phyloP scores from a whole-genome alignment of 2,888 invertebrate species.

The Dynastes tityus region DNA sequence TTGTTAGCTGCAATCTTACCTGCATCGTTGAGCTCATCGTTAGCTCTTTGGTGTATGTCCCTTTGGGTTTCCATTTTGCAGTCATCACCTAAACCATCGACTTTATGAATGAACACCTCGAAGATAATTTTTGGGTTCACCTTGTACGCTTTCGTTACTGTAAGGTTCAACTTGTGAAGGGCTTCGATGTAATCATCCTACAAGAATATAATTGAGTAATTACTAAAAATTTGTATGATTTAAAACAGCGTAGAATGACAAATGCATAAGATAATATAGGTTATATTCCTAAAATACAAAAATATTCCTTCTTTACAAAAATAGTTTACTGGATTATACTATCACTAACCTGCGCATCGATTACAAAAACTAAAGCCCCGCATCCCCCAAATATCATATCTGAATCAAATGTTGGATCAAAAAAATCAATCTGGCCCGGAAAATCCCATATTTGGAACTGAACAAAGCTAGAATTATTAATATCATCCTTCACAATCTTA shows the following conservation, averaged over 20 bases:
- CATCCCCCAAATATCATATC: conserved; percentile 98
- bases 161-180: conserved; percentile 90
- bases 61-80: conserved; percentile 99
- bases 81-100: conserved; percentile 98
- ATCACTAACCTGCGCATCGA: conserved; percentile 90
- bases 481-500: conserved; percentile 98
- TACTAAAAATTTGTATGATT: too few relatives aligned
- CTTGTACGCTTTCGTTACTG: conserved; percentile 95
- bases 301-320: too few relatives aligned
- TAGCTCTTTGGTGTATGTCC: conserved; percentile 97
- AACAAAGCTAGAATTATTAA: conserved; percentile 97
- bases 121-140: conserved; percentile 97
- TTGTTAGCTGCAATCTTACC: conserved; percentile 69
- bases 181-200: conserved; percentile 98
- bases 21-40: conserved; percentile 93
- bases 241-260: too few relatives aligned
- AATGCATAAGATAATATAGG: too few relatives aligned
- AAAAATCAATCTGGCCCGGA: conserved; percentile 98
- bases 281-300: too few relatives aligned
- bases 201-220: conserved; percentile 60
- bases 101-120: conserved; percentile 99
- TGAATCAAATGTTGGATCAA: conserved; percentile 96
- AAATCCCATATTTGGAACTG: conserved; percentile 99
- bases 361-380: conserved; percentile 98
- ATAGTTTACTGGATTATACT: too few relatives aligned